A percentile compares a stretch with the other conserved stretches of the same genome.
Evolutionary conservation across 2,888 invertebrate species (phyloP).

Genomic region (Caenorhabditis japonica): DNA sequence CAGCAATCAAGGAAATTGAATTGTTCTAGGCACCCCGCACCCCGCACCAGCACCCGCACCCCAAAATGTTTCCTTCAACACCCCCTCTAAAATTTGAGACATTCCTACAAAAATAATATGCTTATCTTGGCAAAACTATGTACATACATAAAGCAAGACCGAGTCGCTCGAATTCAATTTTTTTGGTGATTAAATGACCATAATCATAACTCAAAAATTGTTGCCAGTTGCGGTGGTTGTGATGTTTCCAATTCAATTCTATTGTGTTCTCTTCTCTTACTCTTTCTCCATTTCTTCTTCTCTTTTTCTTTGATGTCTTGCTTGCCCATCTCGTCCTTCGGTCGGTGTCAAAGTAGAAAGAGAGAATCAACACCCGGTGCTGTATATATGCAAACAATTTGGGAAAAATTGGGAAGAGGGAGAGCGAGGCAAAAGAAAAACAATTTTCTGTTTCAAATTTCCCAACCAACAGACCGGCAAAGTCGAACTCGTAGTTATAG

Average conservation of each 20-base stretch:
- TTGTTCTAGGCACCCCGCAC: no score
- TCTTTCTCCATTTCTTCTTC: not conserved
- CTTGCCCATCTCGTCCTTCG: not conserved
- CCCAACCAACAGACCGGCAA: not conserved
- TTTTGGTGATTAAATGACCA: no score
- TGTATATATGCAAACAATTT: slow-evolving; percentile 37
- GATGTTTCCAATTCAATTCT: not conserved
- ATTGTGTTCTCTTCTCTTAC: not conserved
- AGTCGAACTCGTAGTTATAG: slow-evolving; percentile 19
- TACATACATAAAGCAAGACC: no score
- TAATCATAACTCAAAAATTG: no score
- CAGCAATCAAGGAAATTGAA: no score
- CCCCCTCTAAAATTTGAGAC: no score
- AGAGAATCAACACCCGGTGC: slow-evolving; percentile 11
- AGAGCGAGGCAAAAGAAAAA: slow-evolving; percentile 10
- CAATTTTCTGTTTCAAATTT: slow-evolving; percentile 5
- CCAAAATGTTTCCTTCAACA: no score
- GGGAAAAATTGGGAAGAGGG: slow-evolving; percentile 1
- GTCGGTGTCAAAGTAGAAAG: slow-evolving; percentile 42
- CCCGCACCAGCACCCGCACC: no score
- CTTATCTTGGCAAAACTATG: no score
- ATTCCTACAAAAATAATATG: no score
- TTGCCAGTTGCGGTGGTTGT: not conserved
- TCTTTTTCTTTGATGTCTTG: not conserved
- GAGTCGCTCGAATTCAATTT: no score